Evolutionary conservation across 1,140 invertebrate species (phyloP).

Genomic region (Scylla paramamosain): DNA sequence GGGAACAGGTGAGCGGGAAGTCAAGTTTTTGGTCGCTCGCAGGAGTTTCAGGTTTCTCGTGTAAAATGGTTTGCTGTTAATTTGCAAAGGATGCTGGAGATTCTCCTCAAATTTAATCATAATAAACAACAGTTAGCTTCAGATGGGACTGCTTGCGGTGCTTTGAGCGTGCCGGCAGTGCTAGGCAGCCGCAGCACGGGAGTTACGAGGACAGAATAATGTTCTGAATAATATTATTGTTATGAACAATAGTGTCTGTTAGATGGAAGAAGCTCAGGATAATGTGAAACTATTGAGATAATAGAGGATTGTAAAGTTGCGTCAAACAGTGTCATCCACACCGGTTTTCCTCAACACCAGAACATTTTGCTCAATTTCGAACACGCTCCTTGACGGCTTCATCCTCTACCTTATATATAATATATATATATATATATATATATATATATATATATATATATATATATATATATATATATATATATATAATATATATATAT

Average conservation of each 20-base stretch:
- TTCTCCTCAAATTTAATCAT: slow-evolving; percentile 54
- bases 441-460: no score
- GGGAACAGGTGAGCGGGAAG: background rate
- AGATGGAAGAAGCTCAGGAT: background rate
- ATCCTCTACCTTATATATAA: no score
- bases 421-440: no score
- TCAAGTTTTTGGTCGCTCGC: background rate
- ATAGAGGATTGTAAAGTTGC: background rate
- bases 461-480: no score
- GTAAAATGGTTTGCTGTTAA: slow-evolving; percentile 29
- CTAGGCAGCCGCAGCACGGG: background rate
- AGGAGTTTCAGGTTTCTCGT: slow-evolving; percentile 42
- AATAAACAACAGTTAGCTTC: slow-evolving; percentile 59
- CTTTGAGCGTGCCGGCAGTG: slow-evolving; percentile 22
- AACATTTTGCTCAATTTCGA: no score
- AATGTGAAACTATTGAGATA: slow-evolving; percentile 24
- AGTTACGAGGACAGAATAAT: background rate
- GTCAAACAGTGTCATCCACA: no score
- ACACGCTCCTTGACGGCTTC: no score
- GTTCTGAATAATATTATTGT: background rate
- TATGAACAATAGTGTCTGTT: background rate
- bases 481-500: no score
- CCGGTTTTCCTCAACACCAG: no score
- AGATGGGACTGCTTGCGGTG: background rate
- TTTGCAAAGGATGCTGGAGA: slow-evolving; percentile 30